Evolutionary conservation across 1,140 invertebrate species (phyloP).

Genomic region (Manduca sexta): DNA sequence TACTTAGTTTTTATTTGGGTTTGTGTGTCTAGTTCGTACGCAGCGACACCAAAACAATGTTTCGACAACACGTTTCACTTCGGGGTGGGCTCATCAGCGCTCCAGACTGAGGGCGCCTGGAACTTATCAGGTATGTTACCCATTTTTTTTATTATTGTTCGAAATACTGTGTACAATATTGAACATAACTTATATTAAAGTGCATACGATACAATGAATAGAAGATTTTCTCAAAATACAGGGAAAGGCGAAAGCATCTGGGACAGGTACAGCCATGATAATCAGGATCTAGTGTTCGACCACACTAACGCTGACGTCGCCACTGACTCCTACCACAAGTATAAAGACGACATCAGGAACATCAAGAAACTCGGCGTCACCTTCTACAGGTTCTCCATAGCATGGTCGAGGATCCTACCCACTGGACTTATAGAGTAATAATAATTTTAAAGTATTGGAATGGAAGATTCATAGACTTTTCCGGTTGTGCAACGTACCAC

Average conservation of each 20-base stretch:
- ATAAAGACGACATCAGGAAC: conserved; percentile 65
- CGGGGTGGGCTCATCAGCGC: conserved; percentile 63
- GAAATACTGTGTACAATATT: too few species aligned
- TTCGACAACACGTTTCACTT: conserved; percentile 57
- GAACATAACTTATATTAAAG: too few species aligned
- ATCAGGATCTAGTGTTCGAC: conserved; percentile 66
- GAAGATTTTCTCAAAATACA: conserved; percentile 17
- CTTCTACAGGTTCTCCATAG: conserved; percentile 76
- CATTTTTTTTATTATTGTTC: too few species aligned
- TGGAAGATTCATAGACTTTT: too few species aligned
- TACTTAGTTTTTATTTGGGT: too few species aligned
- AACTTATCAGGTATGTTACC: conserved; percentile 57
- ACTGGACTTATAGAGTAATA: too few species aligned
- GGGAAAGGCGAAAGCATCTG: conserved; percentile 76
- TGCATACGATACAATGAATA: too few species aligned
- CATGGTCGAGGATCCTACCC: conserved; percentile 73
- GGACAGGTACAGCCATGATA: conserved; percentile 71
- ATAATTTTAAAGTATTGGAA: too few species aligned
- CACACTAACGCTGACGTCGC: conserved; percentile 57
- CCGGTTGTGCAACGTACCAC: too few species aligned
- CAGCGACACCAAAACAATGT: conserved; percentile 20
- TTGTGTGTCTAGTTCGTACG: too few species aligned
- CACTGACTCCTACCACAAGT: conserved; percentile 48
- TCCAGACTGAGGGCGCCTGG: conserved; percentile 72
- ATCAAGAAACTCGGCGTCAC: conserved; percentile 56